These are phyloP conservation scores for Eonycteris spelaea DNA, from an alignment of 2,113 vertebrate species.

Conservation along the genomic window DNA sequence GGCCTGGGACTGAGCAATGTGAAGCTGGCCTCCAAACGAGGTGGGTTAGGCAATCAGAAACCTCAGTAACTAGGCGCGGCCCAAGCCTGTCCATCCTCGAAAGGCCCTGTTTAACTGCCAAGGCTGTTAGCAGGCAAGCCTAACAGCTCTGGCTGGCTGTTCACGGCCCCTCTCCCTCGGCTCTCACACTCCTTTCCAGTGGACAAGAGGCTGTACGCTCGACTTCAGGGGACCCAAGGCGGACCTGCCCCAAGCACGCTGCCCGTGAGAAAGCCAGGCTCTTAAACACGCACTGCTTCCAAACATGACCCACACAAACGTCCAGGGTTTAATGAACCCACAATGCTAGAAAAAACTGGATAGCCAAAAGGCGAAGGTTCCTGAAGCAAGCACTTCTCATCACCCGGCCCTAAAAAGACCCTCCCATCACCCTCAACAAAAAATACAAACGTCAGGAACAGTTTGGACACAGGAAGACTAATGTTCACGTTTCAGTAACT, in stretches of 20 bases:
- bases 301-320: background rate
- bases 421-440: background rate
- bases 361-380: background rate
- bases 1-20: background rate
- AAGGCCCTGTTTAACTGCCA: background rate
- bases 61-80: rapidly evolving
- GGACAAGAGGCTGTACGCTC: background rate
- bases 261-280: rapidly evolving
- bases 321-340: background rate
- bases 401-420: background rate
- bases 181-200: background rate
- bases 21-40: background rate
- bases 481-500: background rate
- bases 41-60: background rate
- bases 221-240: background rate
- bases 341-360: background rate
- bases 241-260: rapidly evolving
- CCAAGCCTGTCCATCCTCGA: background rate
- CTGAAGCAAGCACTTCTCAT: background rate
- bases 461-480: background rate
- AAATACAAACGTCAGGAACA: background rate
- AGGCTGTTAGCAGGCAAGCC: background rate
- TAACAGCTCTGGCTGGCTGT: too few species aligned
- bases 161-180: background rate
- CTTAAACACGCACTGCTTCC: background rate